Base-by-base conservation (phyloP, 2,888 invertebrate genomes). In the Drosophila cognata region DNA sequence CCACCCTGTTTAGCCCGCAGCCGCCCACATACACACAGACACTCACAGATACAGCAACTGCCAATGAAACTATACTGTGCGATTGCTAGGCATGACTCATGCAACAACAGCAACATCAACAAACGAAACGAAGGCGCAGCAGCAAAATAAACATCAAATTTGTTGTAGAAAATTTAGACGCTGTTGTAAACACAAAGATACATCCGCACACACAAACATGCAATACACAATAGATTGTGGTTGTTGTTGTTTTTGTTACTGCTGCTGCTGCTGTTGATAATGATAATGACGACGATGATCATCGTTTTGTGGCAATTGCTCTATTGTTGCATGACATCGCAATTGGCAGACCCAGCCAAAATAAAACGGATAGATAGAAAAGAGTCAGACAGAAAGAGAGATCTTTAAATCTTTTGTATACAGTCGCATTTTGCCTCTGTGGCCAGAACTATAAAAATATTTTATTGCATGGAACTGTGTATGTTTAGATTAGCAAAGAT, bases 321-420 rank as follows among this genome's bases (percentile, higher is more conserved):
- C 88, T 83, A 83, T 84, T 88, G 89, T 89, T 82, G 85, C 89
- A 86, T 89, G 86, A 89, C 86, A 87, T 84, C 88, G 85, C 85
- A 89, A 84, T 84, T 84, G 88, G 88, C 84, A 77, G 81, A 71
- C 79, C 58, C 68, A 76, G 66, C 35, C 57, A 56, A 62, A 68
- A 62, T 46, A 63, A 35, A 57, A 59, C 25, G 53, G 43, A 53
- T 16, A 61, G 11, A 65, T 16, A 16, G 59, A 58, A 29, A 29
- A 38, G 56, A 31, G 41, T 29, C 29, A 43, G n/a, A 52, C 57
- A 48, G 21, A 35, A 50, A 55, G 35, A 55, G 33, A 62, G 62
- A 58, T 64, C 52, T 62, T 43, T 43, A 28, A 38, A 36, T 52
- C 46, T 46, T 46, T 46, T 46, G 46, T 46, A 46, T 46, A 46